Conservation (phyloP, 2,797 vertebrate genomes). For the Rhynchotus rufescens region DNA sequence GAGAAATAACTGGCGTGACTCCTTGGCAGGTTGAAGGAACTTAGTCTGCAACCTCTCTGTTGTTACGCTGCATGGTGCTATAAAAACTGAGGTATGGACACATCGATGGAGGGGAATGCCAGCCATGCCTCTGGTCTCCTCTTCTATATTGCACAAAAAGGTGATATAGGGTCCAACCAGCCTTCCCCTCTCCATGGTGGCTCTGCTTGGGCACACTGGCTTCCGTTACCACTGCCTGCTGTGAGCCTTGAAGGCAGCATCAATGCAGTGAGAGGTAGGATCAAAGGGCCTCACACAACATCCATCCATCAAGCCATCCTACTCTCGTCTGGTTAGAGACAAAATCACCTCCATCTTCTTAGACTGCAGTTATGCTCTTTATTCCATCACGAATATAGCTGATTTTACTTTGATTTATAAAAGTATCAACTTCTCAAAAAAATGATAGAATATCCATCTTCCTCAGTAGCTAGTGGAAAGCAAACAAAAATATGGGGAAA, state of each 20-base stretch:
- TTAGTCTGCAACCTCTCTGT: neutral
- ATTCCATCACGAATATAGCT: neutral
- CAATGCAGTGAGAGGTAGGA: neutral
- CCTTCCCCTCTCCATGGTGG: neutral
- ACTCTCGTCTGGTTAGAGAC: neutral
- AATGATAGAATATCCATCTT: too few relatives aligned
- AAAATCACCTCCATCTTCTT: neutral
- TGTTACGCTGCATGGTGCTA: neutral
- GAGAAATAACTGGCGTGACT: neutral
- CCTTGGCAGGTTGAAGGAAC: neutral
- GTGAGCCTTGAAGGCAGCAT: neutral
- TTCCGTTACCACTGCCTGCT: neutral
- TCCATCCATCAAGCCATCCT: neutral
- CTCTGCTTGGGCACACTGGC: neutral
- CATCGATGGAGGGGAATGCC: neutral
- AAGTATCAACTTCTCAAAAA: neutral
- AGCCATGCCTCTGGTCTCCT: neutral
- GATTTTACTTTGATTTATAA: neutral
- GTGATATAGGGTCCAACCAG: neutral
- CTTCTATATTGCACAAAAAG: neutral
- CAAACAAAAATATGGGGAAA: constrained; percentile 8
- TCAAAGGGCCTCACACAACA: neutral
- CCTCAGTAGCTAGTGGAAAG: constrained; percentile 14
- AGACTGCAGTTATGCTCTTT: accelerated
- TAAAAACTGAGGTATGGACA: neutral